Percentiles rank a stretch among this genome's conserved stretches.
Evolutionary conservation across 1,140 invertebrate genomes (phyloP).

Genomic region (Zaprionus nigranus): DNA sequence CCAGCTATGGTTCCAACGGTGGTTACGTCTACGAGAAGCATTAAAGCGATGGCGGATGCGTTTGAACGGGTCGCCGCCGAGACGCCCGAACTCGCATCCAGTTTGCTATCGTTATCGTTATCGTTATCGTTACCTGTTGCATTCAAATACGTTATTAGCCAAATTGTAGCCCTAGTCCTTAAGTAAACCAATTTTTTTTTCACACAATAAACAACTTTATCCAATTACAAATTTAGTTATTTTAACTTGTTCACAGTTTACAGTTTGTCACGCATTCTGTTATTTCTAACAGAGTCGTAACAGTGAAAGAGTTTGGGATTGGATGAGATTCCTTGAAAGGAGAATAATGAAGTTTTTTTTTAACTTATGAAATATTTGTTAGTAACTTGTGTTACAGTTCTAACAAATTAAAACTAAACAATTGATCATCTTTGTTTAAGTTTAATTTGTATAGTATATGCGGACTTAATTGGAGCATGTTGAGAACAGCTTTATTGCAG

Average conservation of each 20-base stretch:
- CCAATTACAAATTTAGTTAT: background rate
- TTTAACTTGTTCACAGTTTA: background rate
- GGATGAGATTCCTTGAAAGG: too few relatives aligned
- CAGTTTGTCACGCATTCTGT: background rate
- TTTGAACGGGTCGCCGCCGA: slow-evolving; percentile 53
- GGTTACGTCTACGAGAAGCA: slow-evolving; percentile 72
- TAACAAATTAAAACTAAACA: too few relatives aligned
- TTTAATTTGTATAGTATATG: too few relatives aligned
- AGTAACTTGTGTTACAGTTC: too few relatives aligned
- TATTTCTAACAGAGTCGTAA: background rate
- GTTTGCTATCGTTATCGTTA: slow-evolving; percentile 12
- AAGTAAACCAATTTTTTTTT: slow-evolving; percentile 39
- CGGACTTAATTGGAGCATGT: too few relatives aligned
- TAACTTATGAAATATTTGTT: too few relatives aligned
- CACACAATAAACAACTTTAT: slow-evolving; percentile 23
- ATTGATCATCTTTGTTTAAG: too few relatives aligned
- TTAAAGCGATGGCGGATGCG: slow-evolving; percentile 39
- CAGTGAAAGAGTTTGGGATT: background rate
- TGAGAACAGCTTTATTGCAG: too few relatives aligned
- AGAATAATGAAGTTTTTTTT: too few relatives aligned
- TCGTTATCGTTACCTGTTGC: slow-evolving; percentile 29
- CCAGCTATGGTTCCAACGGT: slow-evolving; percentile 64
- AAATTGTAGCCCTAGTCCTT: slow-evolving; percentile 65
- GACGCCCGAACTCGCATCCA: slow-evolving; percentile 64
- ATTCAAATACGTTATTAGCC: slow-evolving; percentile 55